A percentile compares a stretch with the other conserved stretches of the same genome.
phyloP scores from a whole-genome alignment of 2,797 vertebrate genomes.

The Pseudomugil tenellus region DNA sequence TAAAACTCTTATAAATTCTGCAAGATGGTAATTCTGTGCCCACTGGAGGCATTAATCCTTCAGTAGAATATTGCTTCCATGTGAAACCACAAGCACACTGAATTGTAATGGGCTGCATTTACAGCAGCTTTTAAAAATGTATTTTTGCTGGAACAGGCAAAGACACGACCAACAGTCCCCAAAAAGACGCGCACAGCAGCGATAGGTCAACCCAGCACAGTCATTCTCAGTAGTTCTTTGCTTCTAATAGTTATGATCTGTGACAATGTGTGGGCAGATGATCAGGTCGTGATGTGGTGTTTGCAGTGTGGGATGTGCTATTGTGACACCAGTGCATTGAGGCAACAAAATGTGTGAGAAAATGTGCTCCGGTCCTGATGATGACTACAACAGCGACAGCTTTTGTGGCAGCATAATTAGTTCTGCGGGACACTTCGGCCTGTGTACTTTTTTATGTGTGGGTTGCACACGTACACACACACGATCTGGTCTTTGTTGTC shows the following conservation, averaged over 20 bases:
- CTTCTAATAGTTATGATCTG: conserved; percentile 21
- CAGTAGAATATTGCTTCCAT: conserved; percentile 43
- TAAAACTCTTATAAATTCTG: conserved; percentile 42
- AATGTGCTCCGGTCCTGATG: conserved; percentile 43
- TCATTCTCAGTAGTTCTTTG: neutral
- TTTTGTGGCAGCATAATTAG: conserved; percentile 33
- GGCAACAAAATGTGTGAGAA: conserved; percentile 45
- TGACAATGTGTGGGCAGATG: conserved; percentile 35
- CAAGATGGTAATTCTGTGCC: conserved; percentile 30
- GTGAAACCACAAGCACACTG: conserved; percentile 43
- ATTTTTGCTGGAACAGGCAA: conserved; percentile 16
- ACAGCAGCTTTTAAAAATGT: conserved; percentile 28
- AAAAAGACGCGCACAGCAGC: conserved; percentile 20
- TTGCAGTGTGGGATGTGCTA: conserved; percentile 60
- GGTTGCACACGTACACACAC: neutral
- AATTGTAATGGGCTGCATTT: conserved; percentile 42
- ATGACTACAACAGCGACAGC: conserved; percentile 16
- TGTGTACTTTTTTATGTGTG: neutral
- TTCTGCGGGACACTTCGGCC: conserved; percentile 3
- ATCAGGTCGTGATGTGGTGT: conserved; percentile 40
- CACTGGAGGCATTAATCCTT: conserved; percentile 53
- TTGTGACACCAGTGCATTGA: conserved; percentile 32
- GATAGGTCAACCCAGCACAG: conserved; percentile 26
- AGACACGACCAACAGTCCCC: neutral
- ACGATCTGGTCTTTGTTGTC: conserved; percentile 3